A percentile compares a stretch with the other conserved stretches of the same genome.
Evolutionary conservation across 2,888 invertebrate species (phyloP).

Genomic region (Drosophila emarginata): DNA sequence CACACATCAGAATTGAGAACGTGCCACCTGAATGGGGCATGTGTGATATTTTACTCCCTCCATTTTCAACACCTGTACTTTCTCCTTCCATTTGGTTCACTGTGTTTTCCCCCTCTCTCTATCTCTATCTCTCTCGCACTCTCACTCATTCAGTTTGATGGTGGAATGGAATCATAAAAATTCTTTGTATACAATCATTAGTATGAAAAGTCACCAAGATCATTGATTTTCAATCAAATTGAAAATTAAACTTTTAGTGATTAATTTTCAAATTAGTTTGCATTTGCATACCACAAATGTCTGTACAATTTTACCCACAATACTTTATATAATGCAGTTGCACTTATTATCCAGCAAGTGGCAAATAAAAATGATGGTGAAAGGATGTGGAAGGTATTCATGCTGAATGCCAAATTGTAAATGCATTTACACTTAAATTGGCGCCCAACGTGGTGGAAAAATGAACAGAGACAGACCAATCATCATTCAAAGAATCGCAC

Average conservation of each 20-base stretch:
- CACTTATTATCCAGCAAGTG: not conserved
- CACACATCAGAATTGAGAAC: not conserved
- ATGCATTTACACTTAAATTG: slow-evolving; percentile 13
- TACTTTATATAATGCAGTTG: no score
- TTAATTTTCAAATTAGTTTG: slow-evolving; percentile 3
- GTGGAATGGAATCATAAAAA: slow-evolving; percentile 71
- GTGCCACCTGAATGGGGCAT: not conserved
- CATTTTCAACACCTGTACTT: not conserved
- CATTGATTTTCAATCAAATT: slow-evolving; percentile 1
- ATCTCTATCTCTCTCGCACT: no score
- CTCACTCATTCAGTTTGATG: slow-evolving; percentile 34
- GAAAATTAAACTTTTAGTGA: not conserved
- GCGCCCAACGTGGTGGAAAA: slow-evolving; percentile 11
- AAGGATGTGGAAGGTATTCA: not conserved
- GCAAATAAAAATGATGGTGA: not conserved
- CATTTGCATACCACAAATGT: not conserved
- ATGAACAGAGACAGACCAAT: slow-evolving; percentile 2
- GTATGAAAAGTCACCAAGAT: slow-evolving; percentile 2
- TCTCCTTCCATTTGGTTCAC: not conserved
- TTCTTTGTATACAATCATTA: slow-evolving; percentile 51
- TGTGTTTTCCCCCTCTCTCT: no score
- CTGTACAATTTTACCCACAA: not conserved
- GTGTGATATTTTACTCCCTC: not conserved
- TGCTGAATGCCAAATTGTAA: slow-evolving; percentile 6
- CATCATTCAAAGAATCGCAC: not conserved